Evolutionary conservation across 1,140 invertebrate species (phyloP), one percentile per base, ranked within the genome.

Genomic region (Drosophila quadrilineata): DNA sequence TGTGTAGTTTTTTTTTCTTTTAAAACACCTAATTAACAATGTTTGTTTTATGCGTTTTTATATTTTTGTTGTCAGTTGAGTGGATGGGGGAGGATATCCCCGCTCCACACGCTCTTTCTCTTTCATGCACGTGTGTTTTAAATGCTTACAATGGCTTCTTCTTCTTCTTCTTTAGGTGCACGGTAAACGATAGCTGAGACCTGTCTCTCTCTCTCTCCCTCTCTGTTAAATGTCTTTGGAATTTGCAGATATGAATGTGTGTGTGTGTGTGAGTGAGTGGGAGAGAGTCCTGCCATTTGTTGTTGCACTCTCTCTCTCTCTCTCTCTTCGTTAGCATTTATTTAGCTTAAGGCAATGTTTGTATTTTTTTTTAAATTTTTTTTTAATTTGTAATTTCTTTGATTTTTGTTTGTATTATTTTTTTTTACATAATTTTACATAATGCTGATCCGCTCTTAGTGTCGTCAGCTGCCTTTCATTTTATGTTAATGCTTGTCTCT

Each of bases 21-120:
- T n/a, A n/a, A n/a, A n/a, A n/a, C n/a, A n/a, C n/a, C n/a, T n/a
- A n/a, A 5, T 19, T 38, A 50, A 6, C 38, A 56, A 31, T 28
- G 31, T 53, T 36, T 58, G 28, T 33, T 29, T 75, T 16, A 74
- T 16, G 26, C 10, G 57, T 54, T 60, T 74, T 62, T 6, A 22
- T 41, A 12, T 31, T 10, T 14, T 36, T 50, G 12, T 62, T 3
- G 19, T 40, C 16, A n/a, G 16, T 9, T 38, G n/a, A n/a, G n/a
- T n/a, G n/a, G n/a, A n/a, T n/a, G n/a, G n/a, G n/a, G n/a, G n/a
- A n/a, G n/a, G n/a, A n/a, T n/a, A n/a, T n/a, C n/a, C n/a, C n/a
- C n/a, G n/a, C n/a, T n/a, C n/a, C n/a, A n/a, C n/a, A n/a, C n/a
- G n/a, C n/a, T n/a, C n/a, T n/a, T n/a, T n/a, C n/a, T n/a, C n/a